phyloP scores from a whole-genome alignment of 2,113 vertebrate species.

The Cricetomys ansorgei region DNA sequence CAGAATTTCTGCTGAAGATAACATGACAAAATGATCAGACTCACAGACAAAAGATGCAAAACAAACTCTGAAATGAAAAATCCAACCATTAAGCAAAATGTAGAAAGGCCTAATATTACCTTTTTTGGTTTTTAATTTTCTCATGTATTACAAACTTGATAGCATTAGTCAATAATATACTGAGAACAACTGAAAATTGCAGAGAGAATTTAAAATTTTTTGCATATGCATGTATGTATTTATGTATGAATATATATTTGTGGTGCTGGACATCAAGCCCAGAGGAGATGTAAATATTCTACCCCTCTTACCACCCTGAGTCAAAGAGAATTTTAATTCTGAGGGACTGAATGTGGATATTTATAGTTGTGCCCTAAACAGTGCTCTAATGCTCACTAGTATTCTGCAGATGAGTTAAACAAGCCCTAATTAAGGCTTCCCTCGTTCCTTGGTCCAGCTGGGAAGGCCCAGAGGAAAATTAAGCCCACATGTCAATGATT shows the following conservation, averaged over 20 bases:
- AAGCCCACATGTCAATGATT: background rate
- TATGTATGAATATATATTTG: background rate
- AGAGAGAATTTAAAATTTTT: background rate
- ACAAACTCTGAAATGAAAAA: background rate
- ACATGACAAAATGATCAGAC: slow-evolving; percentile 61
- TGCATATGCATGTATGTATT: background rate
- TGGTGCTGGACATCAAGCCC: background rate
- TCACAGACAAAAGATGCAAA: slow-evolving; percentile 42
- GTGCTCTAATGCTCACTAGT: background rate
- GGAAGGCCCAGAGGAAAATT: background rate
- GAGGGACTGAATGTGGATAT: background rate
- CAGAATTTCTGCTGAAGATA: slow-evolving; percentile 63
- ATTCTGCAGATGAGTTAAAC: background rate
- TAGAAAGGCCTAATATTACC: background rate
- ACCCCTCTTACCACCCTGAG: background rate
- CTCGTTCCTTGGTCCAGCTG: background rate
- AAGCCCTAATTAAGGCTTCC: background rate
- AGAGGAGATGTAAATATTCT: background rate
- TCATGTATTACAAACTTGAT: background rate
- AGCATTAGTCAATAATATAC: background rate
- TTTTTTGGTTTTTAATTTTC: background rate
- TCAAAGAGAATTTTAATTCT: background rate
- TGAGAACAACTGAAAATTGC: background rate
- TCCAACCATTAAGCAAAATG: background rate
- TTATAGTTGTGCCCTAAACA: background rate